Conservation (phyloP, 2,797 vertebrate genomes). For the Notolabrus celidotus region DNA sequence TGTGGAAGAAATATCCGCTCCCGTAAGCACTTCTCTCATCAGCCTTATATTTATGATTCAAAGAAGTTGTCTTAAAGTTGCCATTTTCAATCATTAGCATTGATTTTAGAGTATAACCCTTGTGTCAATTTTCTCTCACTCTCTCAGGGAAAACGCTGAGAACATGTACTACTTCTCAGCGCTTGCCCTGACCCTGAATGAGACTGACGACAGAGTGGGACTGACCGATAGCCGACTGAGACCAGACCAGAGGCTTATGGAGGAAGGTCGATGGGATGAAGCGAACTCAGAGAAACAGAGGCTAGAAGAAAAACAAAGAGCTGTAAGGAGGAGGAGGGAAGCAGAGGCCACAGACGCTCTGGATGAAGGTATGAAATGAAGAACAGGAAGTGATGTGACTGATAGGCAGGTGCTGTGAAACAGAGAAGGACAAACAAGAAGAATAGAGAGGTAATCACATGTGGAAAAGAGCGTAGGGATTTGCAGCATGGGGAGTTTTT, state of each 20-base stretch:
- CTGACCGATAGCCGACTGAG: slow-evolving; percentile 93
- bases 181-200: slow-evolving; percentile 94
- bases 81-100: slow-evolving; percentile 16
- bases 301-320: slow-evolving; percentile 95
- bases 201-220: slow-evolving; percentile 87
- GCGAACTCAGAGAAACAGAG: slow-evolving; percentile 96
- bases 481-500: slow-evolving; percentile 3
- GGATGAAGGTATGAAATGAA: slow-evolving; percentile 87
- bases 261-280: slow-evolving; percentile 96
- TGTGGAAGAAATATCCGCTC: slow-evolving; percentile 95
- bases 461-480: not conserved
- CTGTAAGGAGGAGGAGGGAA: slow-evolving; percentile 91
- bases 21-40: slow-evolving; percentile 85
- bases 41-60: not conserved
- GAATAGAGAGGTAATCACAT: not conserved
- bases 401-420: not conserved
- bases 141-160: slow-evolving; percentile 92
- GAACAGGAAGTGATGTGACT: not conserved
- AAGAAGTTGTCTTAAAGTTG: slow-evolving; percentile 19
- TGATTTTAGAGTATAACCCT: slow-evolving; percentile 11
- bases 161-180: slow-evolving; percentile 98
- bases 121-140: not conserved
- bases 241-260: slow-evolving; percentile 97
- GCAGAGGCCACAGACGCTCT: slow-evolving; percentile 88
- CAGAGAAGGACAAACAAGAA: not conserved